phyloP scores from a whole-genome alignment of 1,140 invertebrate genomes.

The Drosophila pectinifera region DNA sequence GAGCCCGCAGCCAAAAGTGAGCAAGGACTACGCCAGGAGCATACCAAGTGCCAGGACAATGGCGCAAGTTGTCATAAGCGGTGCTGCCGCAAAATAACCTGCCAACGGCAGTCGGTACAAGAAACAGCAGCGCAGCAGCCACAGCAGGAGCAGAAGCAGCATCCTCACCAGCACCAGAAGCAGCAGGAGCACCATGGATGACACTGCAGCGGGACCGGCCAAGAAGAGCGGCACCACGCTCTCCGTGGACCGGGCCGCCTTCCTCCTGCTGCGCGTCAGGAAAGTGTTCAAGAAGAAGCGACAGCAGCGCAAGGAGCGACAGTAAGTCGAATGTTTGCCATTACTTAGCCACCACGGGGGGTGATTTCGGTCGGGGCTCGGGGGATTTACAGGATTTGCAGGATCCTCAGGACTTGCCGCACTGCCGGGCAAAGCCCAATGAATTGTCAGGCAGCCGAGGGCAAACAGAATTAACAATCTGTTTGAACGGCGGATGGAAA shows the following conservation, averaged over 20 bases:
- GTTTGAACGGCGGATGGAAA: conserved; percentile 39
- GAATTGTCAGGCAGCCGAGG: conserved; percentile 36
- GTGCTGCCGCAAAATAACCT: conserved; percentile 37
- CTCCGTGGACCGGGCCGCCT: conserved; percentile 94
- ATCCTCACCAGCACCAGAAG: conserved; percentile 13
- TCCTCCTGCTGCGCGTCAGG: conserved; percentile 93
- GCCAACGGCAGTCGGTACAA: conserved; percentile 16
- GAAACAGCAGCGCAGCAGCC: conserved; percentile 23
- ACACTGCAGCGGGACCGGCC: conserved; percentile 55
- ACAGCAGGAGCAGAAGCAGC: conserved; percentile 13
- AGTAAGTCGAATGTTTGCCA: conserved; percentile 86
- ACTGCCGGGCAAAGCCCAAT: conserved; percentile 13
- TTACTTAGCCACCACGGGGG: conserved; percentile 37
- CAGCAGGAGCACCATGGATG: conserved; percentile 59
- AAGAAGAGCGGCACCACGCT: conserved; percentile 86
- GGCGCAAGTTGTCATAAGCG: conserved; percentile 35
- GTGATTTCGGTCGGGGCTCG: neutral
- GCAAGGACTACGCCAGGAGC: conserved; percentile 48
- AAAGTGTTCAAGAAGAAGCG: conserved; percentile 96
- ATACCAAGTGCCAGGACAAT: conserved; percentile 67
- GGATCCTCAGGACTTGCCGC: conserved; percentile 43
- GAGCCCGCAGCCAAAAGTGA: conserved; percentile 34
- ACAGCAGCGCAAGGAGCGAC: conserved; percentile 92
- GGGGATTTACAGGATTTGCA: conserved; percentile 5
- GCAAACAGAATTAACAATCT: conserved; percentile 54